These are phyloP conservation scores for Vireo griseus DNA, from an alignment of 2,797 vertebrate species.

Conservation along the genomic window DNA sequence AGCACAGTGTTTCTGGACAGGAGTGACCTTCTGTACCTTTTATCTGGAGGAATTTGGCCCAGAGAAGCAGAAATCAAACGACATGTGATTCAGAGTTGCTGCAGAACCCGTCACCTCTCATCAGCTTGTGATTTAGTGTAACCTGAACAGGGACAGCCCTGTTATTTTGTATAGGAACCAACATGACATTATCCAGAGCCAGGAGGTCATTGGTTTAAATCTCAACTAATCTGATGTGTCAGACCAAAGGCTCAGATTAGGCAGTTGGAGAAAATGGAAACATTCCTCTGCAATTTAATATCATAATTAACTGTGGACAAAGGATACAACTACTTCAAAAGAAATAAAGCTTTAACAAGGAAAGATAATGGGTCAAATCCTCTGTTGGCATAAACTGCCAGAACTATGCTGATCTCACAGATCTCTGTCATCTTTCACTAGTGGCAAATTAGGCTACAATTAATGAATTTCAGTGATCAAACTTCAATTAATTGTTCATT, in stretches of 20 bases:
- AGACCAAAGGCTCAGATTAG: conserved; percentile 71
- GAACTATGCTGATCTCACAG: not conserved
- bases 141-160: conserved; percentile 51
- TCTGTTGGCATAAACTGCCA: conserved; percentile 29
- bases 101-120: conserved; percentile 54
- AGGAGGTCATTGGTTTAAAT: conserved; percentile 70
- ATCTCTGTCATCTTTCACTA: conserved; percentile 48
- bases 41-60: conserved; percentile 50
- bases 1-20: conserved; percentile 22
- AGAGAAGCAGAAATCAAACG: conserved; percentile 60
- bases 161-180: conserved; percentile 52
- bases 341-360: conserved; percentile 53
- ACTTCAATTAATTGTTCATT: conserved; percentile 34
- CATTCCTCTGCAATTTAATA: conserved; percentile 67
- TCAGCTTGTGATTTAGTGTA: conserved; percentile 66
- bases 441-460: conserved; percentile 52
- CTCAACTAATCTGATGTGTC: conserved; percentile 70
- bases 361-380: conserved; percentile 55
- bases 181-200: conserved; percentile 67
- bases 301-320: conserved; percentile 65
- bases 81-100: conserved; percentile 44
- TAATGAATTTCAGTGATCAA: conserved; percentile 62
- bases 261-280: conserved; percentile 55
- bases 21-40: conserved; percentile 41
- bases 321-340: conserved; percentile 46